These are phyloP conservation scores for Venustaconcha ellipsiformis DNA, from an alignment of 1,140 invertebrate genomes.

Conservation along the genomic window DNA sequence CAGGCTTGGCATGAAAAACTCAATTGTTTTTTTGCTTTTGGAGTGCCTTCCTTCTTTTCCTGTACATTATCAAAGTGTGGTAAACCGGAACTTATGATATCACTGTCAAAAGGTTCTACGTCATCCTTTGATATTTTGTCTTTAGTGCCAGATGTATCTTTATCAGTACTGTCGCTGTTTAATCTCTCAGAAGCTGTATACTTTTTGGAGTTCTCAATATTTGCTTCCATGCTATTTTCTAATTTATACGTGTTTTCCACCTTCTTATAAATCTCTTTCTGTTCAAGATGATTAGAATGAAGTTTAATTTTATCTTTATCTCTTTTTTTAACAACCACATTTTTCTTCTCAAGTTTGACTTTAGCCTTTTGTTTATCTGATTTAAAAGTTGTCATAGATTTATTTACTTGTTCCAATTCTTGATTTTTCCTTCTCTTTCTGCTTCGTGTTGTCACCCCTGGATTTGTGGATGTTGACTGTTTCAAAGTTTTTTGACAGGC, in stretches of 20 bases:
- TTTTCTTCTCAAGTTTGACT: neutral
- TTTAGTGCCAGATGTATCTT: neutral
- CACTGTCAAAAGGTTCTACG: neutral
- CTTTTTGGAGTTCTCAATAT: conserved; percentile 5
- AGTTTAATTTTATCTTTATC: neutral
- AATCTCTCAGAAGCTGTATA: neutral
- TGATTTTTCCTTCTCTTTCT: no score
- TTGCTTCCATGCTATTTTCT: neutral
- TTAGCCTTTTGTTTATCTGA: no score
- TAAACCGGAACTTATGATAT: neutral
- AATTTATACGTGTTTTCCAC: neutral
- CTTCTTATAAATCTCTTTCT: neutral
- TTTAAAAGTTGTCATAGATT: no score
- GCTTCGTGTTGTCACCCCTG: no score
- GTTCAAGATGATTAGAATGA: no score
- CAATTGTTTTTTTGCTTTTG: conserved; percentile 7
- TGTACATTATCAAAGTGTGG: neutral
- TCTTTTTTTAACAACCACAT: conserved; percentile 3
- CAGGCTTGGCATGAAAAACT: conserved; percentile 19
- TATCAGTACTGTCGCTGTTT: neutral
- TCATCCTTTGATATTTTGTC: neutral
- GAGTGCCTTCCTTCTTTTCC: neutral
- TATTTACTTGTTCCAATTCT: no score
- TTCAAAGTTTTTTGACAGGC: no score
- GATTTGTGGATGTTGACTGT: no score